A percentile compares a stretch with the other conserved stretches of the same genome.
phyloP scores from a whole-genome alignment of 2,888 invertebrate species.

The Epiperipatus broadwayi region DNA sequence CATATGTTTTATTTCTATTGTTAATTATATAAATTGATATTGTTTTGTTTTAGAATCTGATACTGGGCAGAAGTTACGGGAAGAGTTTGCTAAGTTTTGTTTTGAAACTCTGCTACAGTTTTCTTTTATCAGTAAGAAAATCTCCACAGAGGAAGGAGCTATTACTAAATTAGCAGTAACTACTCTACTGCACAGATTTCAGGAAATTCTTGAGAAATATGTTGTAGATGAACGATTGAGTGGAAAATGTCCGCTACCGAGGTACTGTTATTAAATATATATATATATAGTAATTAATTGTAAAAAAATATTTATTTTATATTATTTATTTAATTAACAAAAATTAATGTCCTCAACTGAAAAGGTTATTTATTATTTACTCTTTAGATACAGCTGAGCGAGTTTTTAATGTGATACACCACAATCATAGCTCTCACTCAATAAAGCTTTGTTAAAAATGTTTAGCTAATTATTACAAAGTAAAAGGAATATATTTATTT shows the following conservation, averaged over 20 bases:
- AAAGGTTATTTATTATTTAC: too few species aligned
- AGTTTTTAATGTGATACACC: too few species aligned
- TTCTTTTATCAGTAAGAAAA: conserved; percentile 39
- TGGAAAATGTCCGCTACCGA: conserved; percentile 64
- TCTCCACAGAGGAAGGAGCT: conserved; percentile 37
- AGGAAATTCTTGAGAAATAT: conserved; percentile 72
- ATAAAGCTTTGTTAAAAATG: too few species aligned
- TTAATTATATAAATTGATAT: conserved; percentile 3
- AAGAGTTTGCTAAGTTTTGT: conserved; percentile 88
- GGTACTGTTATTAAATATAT: conserved; percentile 34
- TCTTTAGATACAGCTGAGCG: too few species aligned
- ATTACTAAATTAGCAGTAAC: conserved; percentile 50
- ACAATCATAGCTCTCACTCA: too few species aligned
- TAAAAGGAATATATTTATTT: too few species aligned
- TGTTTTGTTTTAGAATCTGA: conserved; percentile 41
- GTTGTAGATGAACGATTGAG: conserved; percentile 61
- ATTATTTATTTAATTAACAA: too few species aligned
- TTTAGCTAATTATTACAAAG: too few species aligned
- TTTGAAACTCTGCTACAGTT: conserved; percentile 88
- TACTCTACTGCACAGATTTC: conserved; percentile 73
- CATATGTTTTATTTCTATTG: conserved; percentile 1
- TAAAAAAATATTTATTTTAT: conserved; percentile 6
- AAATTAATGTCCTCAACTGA: too few species aligned
- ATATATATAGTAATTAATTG: not conserved
- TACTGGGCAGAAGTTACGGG: conserved; percentile 53